Evolutionary conservation across 23 tunicate genomes (phyloP).

Genomic region (Ciona savignyi): DNA sequence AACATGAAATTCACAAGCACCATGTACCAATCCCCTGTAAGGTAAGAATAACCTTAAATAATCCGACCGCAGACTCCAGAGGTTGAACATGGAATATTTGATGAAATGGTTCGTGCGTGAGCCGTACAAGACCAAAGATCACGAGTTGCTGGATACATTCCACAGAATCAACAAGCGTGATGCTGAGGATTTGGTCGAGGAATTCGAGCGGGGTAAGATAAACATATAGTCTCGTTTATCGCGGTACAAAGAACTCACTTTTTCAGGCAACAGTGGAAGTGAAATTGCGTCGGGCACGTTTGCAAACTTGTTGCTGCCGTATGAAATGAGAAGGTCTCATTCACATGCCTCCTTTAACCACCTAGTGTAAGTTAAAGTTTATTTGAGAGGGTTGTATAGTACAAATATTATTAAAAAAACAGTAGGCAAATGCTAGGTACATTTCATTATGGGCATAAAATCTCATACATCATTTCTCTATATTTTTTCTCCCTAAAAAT

Average conservation of each 20-base stretch:
- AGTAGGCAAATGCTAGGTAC: no score
- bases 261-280: constrained; percentile 19
- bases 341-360: constrained; percentile 65
- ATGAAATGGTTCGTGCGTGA: constrained; percentile 71
- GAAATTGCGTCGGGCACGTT: constrained; percentile 43
- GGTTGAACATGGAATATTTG: constrained; percentile 63
- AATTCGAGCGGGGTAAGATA: constrained; percentile 77
- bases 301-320: constrained; percentile 60
- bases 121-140: constrained; percentile 57
- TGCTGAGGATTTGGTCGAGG: constrained; percentile 73
- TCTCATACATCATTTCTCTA: no score
- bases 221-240: no score
- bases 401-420: no score
- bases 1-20: no score
- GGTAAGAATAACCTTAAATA: no score
- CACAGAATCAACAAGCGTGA: constrained; percentile 85
- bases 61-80: constrained; percentile 48
- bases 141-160: constrained; percentile 83
- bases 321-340: constrained; percentile 56
- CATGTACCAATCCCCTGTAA: no score
- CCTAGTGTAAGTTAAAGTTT: constrained; percentile 74
- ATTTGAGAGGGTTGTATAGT: no score
- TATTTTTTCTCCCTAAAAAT: no score
- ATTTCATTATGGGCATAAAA: no score
- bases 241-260: no score